Conservation (phyloP, 1,140 invertebrate genomes). For the Popillia japonica region DNA sequence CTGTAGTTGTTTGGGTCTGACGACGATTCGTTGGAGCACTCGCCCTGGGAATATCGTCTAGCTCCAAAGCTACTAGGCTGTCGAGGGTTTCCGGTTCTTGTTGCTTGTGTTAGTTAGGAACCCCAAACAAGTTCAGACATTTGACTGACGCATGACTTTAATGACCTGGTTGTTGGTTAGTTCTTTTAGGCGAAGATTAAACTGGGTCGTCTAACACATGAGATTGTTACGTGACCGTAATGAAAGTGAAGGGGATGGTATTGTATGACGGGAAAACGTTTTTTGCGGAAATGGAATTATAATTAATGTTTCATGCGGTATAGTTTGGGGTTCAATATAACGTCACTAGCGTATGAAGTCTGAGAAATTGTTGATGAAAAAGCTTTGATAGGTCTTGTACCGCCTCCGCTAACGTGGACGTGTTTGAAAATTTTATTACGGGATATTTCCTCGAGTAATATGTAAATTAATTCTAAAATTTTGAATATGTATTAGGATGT, state of each 20-base stretch:
- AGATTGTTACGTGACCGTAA: not conserved
- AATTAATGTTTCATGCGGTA: not conserved
- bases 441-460: too few relatives aligned
- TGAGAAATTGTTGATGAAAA: too few relatives aligned
- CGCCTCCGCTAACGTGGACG: too few relatives aligned
- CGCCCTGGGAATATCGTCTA: not conserved
- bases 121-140: not conserved
- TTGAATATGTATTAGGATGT: too few relatives aligned
- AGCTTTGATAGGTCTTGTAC: too few relatives aligned
- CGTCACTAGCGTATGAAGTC: too few relatives aligned
- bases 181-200: not conserved
- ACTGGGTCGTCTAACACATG: not conserved
- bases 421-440: too few relatives aligned
- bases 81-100: not conserved
- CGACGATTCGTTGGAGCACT: not conserved
- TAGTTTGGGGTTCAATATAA: too few relatives aligned
- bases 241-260: not conserved
- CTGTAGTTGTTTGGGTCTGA: slow-evolving; percentile 7
- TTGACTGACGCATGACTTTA: slow-evolving; percentile 6
- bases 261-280: not conserved
- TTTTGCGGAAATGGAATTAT: not conserved
- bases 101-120: not conserved
- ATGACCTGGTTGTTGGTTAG: slow-evolving; percentile 8
- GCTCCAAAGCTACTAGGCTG: not conserved
- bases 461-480: too few relatives aligned